Evolutionary conservation across 2,113 vertebrate species (phyloP).

Genomic region (Brachyhypopomus occidentalis): DNA sequence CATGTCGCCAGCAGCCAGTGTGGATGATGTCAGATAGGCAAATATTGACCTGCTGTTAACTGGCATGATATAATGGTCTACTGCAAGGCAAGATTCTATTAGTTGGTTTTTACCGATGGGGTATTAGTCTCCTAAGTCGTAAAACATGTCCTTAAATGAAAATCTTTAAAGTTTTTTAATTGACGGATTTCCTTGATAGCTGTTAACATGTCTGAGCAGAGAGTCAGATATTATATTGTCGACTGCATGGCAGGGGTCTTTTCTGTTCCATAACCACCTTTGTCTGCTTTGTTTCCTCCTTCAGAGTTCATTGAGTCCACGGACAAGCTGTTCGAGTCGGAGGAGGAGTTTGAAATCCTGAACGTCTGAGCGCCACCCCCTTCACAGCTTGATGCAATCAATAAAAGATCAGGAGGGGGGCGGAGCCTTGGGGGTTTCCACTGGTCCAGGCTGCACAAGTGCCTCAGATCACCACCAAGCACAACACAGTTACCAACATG

Average conservation of each 20-base stretch:
- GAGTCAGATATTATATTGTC: too few relatives aligned
- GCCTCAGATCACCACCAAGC: conserved; percentile 60
- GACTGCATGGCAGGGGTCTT: too few relatives aligned
- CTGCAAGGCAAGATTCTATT: neutral
- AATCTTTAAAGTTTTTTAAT: too few relatives aligned
- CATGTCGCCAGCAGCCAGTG: neutral
- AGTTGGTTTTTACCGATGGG: neutral
- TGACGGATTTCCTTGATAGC: too few relatives aligned
- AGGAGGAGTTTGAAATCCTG: conserved; percentile 90
- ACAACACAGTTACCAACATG: conserved; percentile 35
- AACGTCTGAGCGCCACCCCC: conserved; percentile 70
- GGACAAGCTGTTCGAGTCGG: conserved; percentile 84
- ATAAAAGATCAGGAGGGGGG: neutral
- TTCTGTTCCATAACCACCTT: neutral
- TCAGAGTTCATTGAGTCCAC: conserved; percentile 86
- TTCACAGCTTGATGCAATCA: neutral
- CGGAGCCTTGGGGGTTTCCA: neutral
- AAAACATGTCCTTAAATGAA: too few relatives aligned
- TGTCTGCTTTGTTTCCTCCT: neutral
- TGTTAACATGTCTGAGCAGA: too few relatives aligned
- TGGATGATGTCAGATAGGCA: too few relatives aligned
- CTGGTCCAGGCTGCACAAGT: conserved; percentile 51
- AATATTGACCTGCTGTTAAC: neutral
- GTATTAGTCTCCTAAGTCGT: neutral
- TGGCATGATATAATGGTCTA: neutral